Conservation (phyloP, 2,888 invertebrate genomes). For the Nomada hirtipes region DNA sequence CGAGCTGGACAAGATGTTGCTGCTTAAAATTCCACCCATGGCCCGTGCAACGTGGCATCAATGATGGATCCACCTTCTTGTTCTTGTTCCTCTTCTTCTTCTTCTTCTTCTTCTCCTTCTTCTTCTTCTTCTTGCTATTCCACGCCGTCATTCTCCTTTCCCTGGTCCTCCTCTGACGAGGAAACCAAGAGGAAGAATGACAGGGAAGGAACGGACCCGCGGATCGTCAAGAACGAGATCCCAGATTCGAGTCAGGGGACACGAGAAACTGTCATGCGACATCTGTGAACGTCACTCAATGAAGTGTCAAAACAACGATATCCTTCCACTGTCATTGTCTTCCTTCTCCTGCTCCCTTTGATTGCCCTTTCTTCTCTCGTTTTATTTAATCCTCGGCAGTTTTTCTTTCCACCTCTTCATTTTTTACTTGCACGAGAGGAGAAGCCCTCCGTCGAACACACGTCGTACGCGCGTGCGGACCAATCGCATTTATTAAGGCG, state of each 20-base stretch:
- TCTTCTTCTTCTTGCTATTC: constrained; percentile 54
- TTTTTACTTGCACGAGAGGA: not conserved
- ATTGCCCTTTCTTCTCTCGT: constrained; percentile 1
- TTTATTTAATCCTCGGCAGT: constrained; percentile 9
- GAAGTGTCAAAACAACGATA: constrained; percentile 75
- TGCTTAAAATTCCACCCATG: constrained; percentile 79
- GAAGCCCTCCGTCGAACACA: constrained; percentile 49
- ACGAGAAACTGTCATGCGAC: constrained; percentile 74
- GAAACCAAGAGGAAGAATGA: constrained; percentile 47
- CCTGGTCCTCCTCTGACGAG: constrained; percentile 46
- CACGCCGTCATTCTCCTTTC: constrained; percentile 55
- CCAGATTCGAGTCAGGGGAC: constrained; percentile 67
- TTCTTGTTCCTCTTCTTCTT: constrained; percentile 58
- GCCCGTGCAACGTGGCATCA: constrained; percentile 76
- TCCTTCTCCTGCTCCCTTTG: not conserved
- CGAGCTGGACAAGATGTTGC: constrained; percentile 74
- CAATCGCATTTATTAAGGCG: constrained; percentile 74
- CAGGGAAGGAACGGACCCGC: constrained; percentile 36
- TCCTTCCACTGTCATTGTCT: constrained; percentile 35
- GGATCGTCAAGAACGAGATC: constrained; percentile 59
- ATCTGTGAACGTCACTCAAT: constrained; percentile 73
- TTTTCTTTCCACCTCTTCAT: constrained; percentile 11
- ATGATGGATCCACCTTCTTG: constrained; percentile 77
- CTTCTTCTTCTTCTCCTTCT: constrained; percentile 46
- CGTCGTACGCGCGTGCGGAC: constrained; percentile 68